These are phyloP conservation scores for Crocodylus rhombifer DNA, from an alignment of 2,797 vertebrate genomes.

Conservation along the genomic window DNA sequence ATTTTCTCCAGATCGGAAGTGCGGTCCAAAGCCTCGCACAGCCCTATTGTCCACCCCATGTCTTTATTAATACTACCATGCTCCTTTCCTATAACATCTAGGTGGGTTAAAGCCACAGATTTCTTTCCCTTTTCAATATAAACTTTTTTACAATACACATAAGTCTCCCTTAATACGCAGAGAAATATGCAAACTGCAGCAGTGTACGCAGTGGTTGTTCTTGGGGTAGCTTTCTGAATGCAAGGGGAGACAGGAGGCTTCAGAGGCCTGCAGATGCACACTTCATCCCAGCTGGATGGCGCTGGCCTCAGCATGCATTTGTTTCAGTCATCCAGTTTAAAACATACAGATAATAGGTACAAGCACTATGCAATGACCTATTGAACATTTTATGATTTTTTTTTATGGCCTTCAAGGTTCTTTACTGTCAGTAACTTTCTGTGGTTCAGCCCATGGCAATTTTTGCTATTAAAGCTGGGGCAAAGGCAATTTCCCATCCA, in stretches of 20 bases:
- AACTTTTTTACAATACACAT: background rate
- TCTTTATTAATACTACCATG: too few relatives aligned
- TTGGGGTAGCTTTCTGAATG: background rate
- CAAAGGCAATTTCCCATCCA: background rate
- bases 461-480: background rate
- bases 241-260: background rate
- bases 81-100: background rate
- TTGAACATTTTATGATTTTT: background rate
- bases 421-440: background rate
- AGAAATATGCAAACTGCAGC: rapidly evolving
- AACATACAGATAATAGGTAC: background rate
- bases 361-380: background rate
- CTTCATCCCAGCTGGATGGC: background rate
- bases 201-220: background rate
- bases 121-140: background rate
- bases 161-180: background rate
- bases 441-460: background rate
- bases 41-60: too few relatives aligned
- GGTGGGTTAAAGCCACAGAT: background rate
- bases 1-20: too few relatives aligned
- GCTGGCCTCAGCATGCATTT: background rate
- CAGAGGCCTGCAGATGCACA: background rate
- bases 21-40: too few relatives aligned
- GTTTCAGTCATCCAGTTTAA: background rate
- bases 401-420: background rate